Evolutionary conservation across 2,888 invertebrate genomes (phyloP), one percentile per base, ranked within the genome.

Genomic region (Synanthedon myopaeformis): DNA sequence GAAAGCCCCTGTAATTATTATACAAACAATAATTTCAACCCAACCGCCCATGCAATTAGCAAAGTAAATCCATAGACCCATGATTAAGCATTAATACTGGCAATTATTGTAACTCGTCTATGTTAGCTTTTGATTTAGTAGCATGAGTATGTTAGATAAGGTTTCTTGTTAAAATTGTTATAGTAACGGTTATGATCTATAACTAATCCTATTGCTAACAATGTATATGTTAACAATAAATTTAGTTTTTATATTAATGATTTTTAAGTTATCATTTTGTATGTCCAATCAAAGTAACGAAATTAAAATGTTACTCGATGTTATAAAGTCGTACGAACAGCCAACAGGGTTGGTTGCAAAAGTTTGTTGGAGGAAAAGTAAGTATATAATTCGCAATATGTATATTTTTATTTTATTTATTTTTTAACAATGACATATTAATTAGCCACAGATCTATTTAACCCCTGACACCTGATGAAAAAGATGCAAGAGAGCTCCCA

Each of bases 281-380:
- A 12, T 12, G 45, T 45, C 11, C 14, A n/a, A 45, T 45, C 13
- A 13, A 45, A 45, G 14, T 45, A 17, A 66, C 58, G 66, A 70
- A 12, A 52, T 69, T 2, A 58, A 65, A 61, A 70, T 82, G 70
- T 63, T 77, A 49, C 57, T 58, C 11, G 78, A 79, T 57, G 58
- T 82, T 19, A 59, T 76, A 1, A 58, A 63, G 50, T 71, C 70
- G 35, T 72, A 68, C 58, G 58, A 72, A 2, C 72, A 64, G 58
- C 71, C 78, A 4, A 71, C 76, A n/a, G 56, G 63, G 12, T 63
- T 79, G 3, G 54, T 67, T 4, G 72, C 72, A 14, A 62, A 67
- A 52, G 61, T 76, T 35, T 79, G 79, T 58, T 77, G 78, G 77
- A 62, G 59, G 28, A 51, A 59, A 13, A 42, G 80, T 81, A 67